A percentile compares a stretch with the other conserved stretches of the same genome.
These are phyloP conservation scores for Lytechinus pictus DNA, from an alignment of 35 echinoderm and acorn worm genomes.

Conservation along the genomic window DNA sequence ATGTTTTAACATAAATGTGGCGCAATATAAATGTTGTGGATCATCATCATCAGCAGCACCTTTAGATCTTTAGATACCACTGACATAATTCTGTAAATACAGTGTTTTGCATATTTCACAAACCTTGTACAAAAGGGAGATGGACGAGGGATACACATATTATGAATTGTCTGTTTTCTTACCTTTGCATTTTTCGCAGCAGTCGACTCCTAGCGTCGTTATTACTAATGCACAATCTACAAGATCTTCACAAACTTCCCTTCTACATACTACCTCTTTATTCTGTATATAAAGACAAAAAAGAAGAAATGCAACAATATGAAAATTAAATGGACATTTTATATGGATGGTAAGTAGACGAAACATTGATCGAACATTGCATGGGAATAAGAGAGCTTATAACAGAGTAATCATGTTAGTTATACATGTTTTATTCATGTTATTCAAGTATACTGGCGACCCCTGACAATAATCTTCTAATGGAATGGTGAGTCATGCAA, in stretches of 20 bases:
- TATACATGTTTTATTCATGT: neutral
- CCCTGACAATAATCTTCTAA: constrained; percentile 4
- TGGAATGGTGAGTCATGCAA: neutral
- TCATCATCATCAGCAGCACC: too few relatives aligned
- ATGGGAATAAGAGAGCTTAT: neutral
- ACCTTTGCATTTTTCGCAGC: constrained; percentile 54
- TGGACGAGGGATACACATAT: neutral
- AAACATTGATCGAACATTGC: neutral
- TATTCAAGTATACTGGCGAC: neutral
- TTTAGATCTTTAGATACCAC: too few relatives aligned
- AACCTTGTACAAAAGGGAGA: too few relatives aligned
- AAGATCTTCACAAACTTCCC: constrained; percentile 52
- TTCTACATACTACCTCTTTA: constrained; percentile 36
- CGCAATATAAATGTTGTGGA: too few relatives aligned
- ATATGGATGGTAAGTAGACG: neutral
- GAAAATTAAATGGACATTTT: neutral
- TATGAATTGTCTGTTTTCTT: neutral
- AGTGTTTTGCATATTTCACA: too few relatives aligned
- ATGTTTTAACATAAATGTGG: too few relatives aligned
- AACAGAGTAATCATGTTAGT: neutral
- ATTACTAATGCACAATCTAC: constrained; percentile 47
- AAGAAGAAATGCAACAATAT: neutral
- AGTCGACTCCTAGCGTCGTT: constrained; percentile 45
- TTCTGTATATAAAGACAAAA: neutral
- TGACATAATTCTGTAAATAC: too few relatives aligned